A percentile compares a stretch with the other conserved stretches of the same genome.
phyloP scores from a whole-genome alignment of 2,113 vertebrate species.

The Ochotona curzoniae region DNA sequence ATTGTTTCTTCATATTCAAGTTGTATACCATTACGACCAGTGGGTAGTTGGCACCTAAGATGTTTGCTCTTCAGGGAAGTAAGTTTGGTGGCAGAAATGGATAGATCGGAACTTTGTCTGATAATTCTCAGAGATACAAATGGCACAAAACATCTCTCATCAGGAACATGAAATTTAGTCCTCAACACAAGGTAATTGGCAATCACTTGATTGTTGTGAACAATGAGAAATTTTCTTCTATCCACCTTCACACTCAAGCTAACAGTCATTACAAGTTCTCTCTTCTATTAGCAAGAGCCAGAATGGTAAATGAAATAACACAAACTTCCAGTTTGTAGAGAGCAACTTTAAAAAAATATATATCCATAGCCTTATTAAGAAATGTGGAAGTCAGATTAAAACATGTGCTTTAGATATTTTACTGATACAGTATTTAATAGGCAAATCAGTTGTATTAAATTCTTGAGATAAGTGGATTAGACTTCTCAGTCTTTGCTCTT shows the following conservation, averaged over 20 bases:
- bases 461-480: background rate
- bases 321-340: background rate
- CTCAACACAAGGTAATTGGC: background rate
- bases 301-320: background rate
- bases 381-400: background rate
- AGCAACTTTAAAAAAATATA: background rate
- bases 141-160: background rate
- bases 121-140: background rate
- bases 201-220: background rate
- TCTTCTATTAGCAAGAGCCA: background rate
- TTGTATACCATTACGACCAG: background rate
- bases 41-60: background rate
- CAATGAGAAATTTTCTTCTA: background rate
- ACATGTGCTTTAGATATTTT: background rate
- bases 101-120: background rate
- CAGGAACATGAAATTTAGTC: background rate
- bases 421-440: background rate
- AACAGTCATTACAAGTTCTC: background rate
- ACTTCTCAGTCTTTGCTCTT: background rate
- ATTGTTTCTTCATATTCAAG: background rate
- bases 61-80: background rate
- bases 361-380: background rate
- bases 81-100: background rate
- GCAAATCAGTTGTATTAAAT: background rate
- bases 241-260: background rate